These are phyloP conservation scores for Parauchenoglanis punctatus DNA, from an alignment of 2,797 vertebrate genomes.

Conservation along the genomic window DNA sequence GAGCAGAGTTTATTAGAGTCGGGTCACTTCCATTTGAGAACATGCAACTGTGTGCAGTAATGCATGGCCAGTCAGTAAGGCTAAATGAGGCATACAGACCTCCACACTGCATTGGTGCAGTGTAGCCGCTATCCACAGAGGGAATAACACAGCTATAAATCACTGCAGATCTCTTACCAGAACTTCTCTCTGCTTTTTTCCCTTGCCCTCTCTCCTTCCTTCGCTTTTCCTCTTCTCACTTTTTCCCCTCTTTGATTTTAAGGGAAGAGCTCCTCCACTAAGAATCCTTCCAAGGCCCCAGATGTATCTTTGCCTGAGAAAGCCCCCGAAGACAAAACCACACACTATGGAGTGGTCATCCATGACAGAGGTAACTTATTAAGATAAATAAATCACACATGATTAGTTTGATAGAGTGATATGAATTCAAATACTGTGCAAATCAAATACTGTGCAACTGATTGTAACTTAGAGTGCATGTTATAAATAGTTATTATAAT, in stretches of 20 bases:
- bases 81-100: slow-evolving; percentile 16
- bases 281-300: slow-evolving; percentile 83
- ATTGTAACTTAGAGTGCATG: not conserved
- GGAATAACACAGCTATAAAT: slow-evolving; percentile 25
- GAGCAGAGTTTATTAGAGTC: not conserved
- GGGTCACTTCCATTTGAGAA: slow-evolving; percentile 1
- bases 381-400: not conserved
- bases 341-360: slow-evolving; percentile 86
- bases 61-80: not conserved
- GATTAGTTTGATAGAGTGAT: not conserved
- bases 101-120: not conserved
- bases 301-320: slow-evolving; percentile 82
- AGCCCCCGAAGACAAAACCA: slow-evolving; percentile 76
- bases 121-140: not conserved
- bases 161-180: slow-evolving; percentile 13
- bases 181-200: slow-evolving; percentile 7
- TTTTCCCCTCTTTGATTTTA: slow-evolving; percentile 22
- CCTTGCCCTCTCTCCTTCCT: not conserved
- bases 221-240: slow-evolving; percentile 12
- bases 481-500: not conserved
- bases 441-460: not conserved
- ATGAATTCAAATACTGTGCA: not conserved
- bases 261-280: slow-evolving; percentile 82
- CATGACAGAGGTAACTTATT: slow-evolving; percentile 77
- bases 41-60: not conserved